Evolutionary conservation across 2,113 vertebrate species (phyloP).

Genomic region (Peucedramus taeniatus): DNA sequence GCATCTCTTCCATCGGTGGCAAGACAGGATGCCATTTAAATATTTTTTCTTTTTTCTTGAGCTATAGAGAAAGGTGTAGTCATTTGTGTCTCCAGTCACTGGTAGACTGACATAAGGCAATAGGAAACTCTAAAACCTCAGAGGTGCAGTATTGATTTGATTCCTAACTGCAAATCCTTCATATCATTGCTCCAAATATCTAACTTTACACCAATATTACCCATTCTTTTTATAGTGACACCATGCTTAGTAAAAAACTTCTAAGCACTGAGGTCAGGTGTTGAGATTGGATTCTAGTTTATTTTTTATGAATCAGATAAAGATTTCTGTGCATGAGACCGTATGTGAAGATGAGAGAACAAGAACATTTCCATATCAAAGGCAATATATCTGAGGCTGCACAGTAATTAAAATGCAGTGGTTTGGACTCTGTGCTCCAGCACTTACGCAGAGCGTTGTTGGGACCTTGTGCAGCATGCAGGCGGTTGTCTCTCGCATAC

Average conservation of each 20-base stretch:
- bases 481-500: constrained; percentile 83
- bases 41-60: constrained; percentile 45
- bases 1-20: not conserved
- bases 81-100: constrained; percentile 59
- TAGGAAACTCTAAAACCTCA: constrained; percentile 63
- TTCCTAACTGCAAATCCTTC: constrained; percentile 74
- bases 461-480: constrained; percentile 83
- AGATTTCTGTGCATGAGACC: constrained; percentile 89
- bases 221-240: constrained; percentile 86
- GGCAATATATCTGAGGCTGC: constrained; percentile 86
- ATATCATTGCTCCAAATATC: constrained; percentile 77
- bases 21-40: constrained; percentile 42
- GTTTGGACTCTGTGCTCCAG: constrained; percentile 82
- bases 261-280: constrained; percentile 90
- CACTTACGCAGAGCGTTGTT: constrained; percentile 80
- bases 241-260: constrained; percentile 81
- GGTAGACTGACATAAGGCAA: constrained; percentile 57
- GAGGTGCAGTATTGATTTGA: constrained; percentile 74
- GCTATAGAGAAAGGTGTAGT: constrained; percentile 1
- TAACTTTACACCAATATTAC: constrained; percentile 81
- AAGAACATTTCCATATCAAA: constrained; percentile 99
- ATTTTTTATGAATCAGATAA: constrained; percentile 97
- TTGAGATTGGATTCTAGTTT: constrained; percentile 89
- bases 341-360: constrained; percentile 88
- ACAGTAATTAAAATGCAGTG: constrained; percentile 98